Percentiles rank a stretch among this genome's conserved stretches.
Conservation (phyloP, 1,140 invertebrate species). For the Temnothorax curvispinosus region DNA sequence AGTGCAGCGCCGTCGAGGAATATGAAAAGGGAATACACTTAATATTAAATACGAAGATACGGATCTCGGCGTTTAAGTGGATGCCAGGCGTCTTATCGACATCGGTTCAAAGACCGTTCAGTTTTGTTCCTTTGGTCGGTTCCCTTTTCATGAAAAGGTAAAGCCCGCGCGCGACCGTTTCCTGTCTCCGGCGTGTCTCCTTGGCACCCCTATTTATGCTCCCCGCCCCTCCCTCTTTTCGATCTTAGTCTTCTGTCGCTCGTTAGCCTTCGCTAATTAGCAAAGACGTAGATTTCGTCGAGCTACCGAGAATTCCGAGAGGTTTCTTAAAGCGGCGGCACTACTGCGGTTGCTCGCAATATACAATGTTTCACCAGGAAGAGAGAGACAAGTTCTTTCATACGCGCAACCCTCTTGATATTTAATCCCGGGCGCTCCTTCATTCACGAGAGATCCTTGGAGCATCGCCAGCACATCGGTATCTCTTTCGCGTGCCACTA, state of each 20-base stretch:
- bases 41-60: slow-evolving; percentile 79
- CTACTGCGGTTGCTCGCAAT: slow-evolving; percentile 31
- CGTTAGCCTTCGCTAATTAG: slow-evolving; percentile 74
- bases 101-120: slow-evolving; percentile 73
- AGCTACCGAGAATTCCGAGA: slow-evolving; percentile 62
- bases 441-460: slow-evolving; percentile 28
- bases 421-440: slow-evolving; percentile 52
- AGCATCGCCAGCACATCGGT: neutral
- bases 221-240: neutral
- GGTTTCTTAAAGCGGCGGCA: slow-evolving; percentile 54
- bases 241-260: slow-evolving; percentile 33
- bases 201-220: slow-evolving; percentile 11
- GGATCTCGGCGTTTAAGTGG: slow-evolving; percentile 74
- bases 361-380: slow-evolving; percentile 30
- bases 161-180: slow-evolving; percentile 38
- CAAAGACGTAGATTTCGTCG: slow-evolving; percentile 65
- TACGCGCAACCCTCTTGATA: slow-evolving; percentile 47
- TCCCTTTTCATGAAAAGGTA: slow-evolving; percentile 64
- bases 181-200: neutral
- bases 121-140: slow-evolving; percentile 74
- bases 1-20: slow-evolving; percentile 61
- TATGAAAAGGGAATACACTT: slow-evolving; percentile 81
- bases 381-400: slow-evolving; percentile 16
- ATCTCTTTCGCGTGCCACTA: slow-evolving; percentile 7
- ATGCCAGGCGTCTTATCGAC: slow-evolving; percentile 76